Base-by-base conservation (phyloP, 2,888 invertebrate genomes). In the Brenthis hecate region DNA sequence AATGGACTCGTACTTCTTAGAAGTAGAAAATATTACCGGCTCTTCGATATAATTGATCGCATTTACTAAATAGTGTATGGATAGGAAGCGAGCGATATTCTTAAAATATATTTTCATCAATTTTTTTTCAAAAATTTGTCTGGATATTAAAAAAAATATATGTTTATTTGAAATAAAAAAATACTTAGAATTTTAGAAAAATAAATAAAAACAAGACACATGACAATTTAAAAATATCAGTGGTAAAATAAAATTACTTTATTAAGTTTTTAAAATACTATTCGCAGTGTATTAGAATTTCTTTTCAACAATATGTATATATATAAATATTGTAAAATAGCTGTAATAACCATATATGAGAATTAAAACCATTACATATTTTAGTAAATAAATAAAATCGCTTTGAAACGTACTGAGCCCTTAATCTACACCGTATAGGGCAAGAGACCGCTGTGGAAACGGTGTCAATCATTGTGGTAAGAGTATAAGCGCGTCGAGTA, bases 381-480 rank as follows among this genome's bases (percentile, higher is more conserved):
- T 51, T 19, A 4, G 5, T 43, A 2, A 53, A 8, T 16, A 8
- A 36, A 23, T 16, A 16, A 1, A 56, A 65, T 14, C 71, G 66
- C 71, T 66, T 6, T 19, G 47, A 66, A 50, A 56, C 47, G 19
- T 4, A 64, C 54, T 57, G 23, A 32, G 23, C 63, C 70, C 48
- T 57, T 60, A 57, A 48, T 56, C 57, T 48, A 23, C 13, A 43
- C 73, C 74, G 43, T 73, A 72, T 73, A 72, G 63, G 70, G 51
- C 66, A 65, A 67, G 13, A 28, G 56, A 70, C 60, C 53, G 14
- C 47, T 56, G 73, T 78, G 73, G 70, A 79, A 80, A 80, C 77
- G 75, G 79, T 81, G 81, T 79, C 81, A 82, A 76, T 81, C 78
- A 79, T 76, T 75, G 74, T 74, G 74, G 74, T n/a, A n/a, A n/a